Evolutionary conservation across 2,797 vertebrate species (phyloP).

Genomic region (Brotula barbata): DNA sequence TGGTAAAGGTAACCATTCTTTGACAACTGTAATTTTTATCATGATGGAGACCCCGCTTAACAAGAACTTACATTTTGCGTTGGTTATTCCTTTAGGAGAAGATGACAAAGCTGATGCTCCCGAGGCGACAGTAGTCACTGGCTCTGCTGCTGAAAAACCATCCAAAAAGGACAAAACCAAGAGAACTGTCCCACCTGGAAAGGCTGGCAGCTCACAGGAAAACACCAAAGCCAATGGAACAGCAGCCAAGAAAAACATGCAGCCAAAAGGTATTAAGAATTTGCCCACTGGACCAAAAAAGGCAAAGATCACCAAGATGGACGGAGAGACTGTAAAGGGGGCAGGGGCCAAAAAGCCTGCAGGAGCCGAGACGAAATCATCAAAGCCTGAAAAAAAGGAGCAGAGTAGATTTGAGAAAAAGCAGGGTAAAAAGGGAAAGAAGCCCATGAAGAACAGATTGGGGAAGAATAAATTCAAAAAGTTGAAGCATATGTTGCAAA

Average conservation of each 20-base stretch:
- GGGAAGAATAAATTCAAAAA: slow-evolving; percentile 80
- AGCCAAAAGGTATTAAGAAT: slow-evolving; percentile 59
- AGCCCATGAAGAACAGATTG: slow-evolving; percentile 62
- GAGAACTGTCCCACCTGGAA: slow-evolving; percentile 27
- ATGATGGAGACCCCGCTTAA: not conserved
- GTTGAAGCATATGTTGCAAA: slow-evolving; percentile 65
- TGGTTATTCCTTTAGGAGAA: slow-evolving; percentile 44
- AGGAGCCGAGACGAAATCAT: slow-evolving; percentile 27
- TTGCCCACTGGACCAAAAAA: slow-evolving; percentile 67
- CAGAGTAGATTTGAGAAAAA: slow-evolving; percentile 74
- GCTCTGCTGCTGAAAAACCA: slow-evolving; percentile 44
- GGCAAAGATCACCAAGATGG: slow-evolving; percentile 74
- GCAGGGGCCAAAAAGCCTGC: slow-evolving; percentile 42
- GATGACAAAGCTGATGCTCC: slow-evolving; percentile 57
- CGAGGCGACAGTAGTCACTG: slow-evolving; percentile 42
- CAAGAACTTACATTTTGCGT: slow-evolving; percentile 12
- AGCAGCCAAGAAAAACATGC: slow-evolving; percentile 38
- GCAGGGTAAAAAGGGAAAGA: slow-evolving; percentile 57
- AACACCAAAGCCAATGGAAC: slow-evolving; percentile 66
- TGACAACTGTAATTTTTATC: too few relatives aligned
- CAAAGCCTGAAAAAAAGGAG: slow-evolving; percentile 57
- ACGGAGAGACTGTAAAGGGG: slow-evolving; percentile 55
- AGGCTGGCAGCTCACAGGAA: slow-evolving; percentile 28
- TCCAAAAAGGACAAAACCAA: slow-evolving; percentile 55
- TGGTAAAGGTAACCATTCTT: slow-evolving; percentile 76